Percentiles rank a stretch among this genome's conserved stretches.
phyloP scores from a whole-genome alignment of 1,140 invertebrate genomes.

The Drosophila busckii region DNA sequence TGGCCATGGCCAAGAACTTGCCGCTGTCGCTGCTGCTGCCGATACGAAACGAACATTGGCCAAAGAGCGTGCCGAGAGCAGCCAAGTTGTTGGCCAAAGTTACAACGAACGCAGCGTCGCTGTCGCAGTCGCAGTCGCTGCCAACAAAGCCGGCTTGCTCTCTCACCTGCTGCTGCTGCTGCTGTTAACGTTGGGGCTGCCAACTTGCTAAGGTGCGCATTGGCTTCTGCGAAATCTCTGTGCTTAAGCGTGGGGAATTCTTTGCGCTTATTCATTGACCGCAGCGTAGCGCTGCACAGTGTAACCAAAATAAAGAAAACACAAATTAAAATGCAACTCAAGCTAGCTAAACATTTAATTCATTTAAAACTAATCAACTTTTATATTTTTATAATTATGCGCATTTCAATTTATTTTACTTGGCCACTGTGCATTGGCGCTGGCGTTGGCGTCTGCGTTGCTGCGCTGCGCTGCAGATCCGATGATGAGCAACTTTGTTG shows the following conservation, averaged over 20 bases:
- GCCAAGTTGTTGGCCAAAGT: conserved; percentile 56
- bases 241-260: conserved; percentile 39
- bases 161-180: conserved; percentile 21
- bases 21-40: conserved; percentile 25
- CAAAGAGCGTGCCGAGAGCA: conserved; percentile 57
- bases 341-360: too few species aligned
- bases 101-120: conserved; percentile 50
- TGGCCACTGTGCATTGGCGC: conserved; percentile 26
- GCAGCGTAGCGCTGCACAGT: conserved; percentile 15
- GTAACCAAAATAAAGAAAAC: not conserved
- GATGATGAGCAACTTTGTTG: conserved; percentile 55
- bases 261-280: conserved; percentile 43
- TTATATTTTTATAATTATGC: conserved; percentile 10
- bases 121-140: conserved; percentile 8
- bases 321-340: too few species aligned
- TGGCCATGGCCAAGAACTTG: conserved; percentile 71
- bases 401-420: too few species aligned
- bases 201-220: conserved; percentile 31
- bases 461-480: conserved; percentile 62
- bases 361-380: conserved; percentile 4
- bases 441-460: conserved; percentile 14
- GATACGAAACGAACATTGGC: conserved; percentile 43
- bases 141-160: conserved; percentile 45
- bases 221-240: conserved; percentile 31
- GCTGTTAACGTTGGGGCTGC: conserved; percentile 28